phyloP scores from a whole-genome alignment of 2,797 vertebrate genomes.

The Gallinago stenura region DNA sequence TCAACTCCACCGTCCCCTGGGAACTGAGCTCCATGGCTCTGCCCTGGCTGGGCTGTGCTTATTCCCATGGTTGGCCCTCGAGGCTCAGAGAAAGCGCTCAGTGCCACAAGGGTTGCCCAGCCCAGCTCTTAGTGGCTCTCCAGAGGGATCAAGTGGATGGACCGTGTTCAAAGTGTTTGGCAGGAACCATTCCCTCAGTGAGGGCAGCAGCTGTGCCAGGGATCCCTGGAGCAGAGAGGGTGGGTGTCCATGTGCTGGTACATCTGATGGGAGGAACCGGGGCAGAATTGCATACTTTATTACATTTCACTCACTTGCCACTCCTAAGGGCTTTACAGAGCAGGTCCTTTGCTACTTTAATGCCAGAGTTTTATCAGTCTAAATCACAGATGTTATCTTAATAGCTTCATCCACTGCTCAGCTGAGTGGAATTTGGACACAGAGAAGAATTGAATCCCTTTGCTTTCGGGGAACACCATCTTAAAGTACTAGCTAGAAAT shows the following conservation, averaged over 20 bases:
- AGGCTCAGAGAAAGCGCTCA: fast-evolving
- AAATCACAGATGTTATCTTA: not conserved
- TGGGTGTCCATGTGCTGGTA: fast-evolving
- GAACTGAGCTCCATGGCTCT: not conserved
- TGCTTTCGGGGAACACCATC: not conserved
- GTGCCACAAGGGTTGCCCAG: not conserved
- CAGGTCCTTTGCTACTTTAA: not conserved
- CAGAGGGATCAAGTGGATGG: not conserved
- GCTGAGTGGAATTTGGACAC: not conserved
- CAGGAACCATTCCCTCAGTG: not conserved
- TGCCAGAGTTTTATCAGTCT: not conserved
- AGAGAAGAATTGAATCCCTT: not conserved
- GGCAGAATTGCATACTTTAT: not conserved
- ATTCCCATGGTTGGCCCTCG: not conserved
- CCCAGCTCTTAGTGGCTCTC: not conserved
- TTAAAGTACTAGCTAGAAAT: not conserved
- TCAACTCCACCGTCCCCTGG: not conserved
- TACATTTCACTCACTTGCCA: not conserved
- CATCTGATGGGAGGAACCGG: fast-evolving
- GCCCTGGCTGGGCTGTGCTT: not conserved
- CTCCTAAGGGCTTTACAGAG: not conserved
- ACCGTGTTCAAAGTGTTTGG: not conserved
- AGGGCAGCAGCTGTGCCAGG: not conserved
- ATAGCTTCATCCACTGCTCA: not conserved
- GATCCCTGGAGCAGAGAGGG: not conserved